phyloP scores from a whole-genome alignment of 2,888 invertebrate genomes.

The Limnephilus marmoratus region DNA sequence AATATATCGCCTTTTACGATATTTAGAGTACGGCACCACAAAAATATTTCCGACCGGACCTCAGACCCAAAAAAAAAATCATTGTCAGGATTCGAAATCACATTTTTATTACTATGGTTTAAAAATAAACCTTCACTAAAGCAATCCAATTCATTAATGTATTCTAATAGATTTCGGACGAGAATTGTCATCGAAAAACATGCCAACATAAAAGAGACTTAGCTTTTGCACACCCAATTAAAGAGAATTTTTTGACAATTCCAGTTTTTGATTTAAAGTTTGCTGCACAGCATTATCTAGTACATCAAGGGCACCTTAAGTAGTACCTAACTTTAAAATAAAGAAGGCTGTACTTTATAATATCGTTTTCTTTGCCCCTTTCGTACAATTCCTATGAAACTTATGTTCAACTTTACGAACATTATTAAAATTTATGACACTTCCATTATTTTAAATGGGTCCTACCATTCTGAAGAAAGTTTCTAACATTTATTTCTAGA shows the following conservation, averaged over 20 bases:
- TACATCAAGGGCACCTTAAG: neutral
- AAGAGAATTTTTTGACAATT: neutral
- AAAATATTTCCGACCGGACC: too few species aligned
- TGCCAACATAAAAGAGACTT: neutral
- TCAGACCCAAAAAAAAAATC: too few species aligned
- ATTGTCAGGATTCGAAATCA: too few species aligned
- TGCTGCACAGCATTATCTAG: neutral
- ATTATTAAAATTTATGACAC: neutral
- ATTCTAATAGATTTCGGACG: neutral
- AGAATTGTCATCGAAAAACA: neutral
- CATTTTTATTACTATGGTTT: too few species aligned
- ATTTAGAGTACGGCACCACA: too few species aligned
- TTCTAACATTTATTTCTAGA: neutral
- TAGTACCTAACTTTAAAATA: neutral
- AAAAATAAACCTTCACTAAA: neutral
- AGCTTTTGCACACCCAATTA: neutral
- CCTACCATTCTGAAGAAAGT: neutral
- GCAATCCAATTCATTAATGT: neutral
- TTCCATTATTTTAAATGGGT: constrained; percentile 2
- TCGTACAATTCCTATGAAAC: neutral
- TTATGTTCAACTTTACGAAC: neutral
- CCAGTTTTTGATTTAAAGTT: neutral
- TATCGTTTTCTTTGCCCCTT: neutral
- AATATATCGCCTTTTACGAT: too few species aligned
- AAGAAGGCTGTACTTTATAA: neutral